Conservation (phyloP, 2,113 vertebrate species). For the Gallinago media region DNA sequence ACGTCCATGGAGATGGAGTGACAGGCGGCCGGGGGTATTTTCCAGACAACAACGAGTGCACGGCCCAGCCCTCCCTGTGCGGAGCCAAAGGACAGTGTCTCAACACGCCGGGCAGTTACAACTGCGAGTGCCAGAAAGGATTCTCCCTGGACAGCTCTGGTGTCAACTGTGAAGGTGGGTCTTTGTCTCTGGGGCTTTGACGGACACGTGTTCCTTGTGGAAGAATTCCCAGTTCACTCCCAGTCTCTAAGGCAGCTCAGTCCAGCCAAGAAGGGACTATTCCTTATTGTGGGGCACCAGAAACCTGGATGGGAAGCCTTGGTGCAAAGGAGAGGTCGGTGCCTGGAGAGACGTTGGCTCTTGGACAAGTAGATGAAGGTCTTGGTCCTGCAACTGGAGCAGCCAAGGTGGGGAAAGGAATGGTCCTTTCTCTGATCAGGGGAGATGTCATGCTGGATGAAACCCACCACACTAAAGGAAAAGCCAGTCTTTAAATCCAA, state of each 20-base stretch:
- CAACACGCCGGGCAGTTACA: conserved; percentile 91
- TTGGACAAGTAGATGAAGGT: neutral
- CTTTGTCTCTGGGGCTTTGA: neutral
- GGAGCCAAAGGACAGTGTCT: conserved; percentile 85
- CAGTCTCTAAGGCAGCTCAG: neutral
- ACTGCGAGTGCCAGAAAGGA: conserved; percentile 91
- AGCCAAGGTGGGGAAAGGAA: neutral
- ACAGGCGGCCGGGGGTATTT: neutral
- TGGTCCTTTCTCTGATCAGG: neutral
- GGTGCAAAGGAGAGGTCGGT: neutral
- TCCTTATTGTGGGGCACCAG: neutral
- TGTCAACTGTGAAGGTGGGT: conserved; percentile 88
- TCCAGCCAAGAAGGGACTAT: neutral
- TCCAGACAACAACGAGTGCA: conserved; percentile 91
- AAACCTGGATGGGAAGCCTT: fast-evolving
- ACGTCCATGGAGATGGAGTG: fast-evolving
- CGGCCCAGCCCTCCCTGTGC: conserved; percentile 79
- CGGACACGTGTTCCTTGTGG: fast-evolving
- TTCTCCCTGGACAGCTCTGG: conserved; percentile 87
- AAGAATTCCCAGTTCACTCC: neutral
- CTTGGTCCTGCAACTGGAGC: neutral
- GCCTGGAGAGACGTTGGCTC: neutral
- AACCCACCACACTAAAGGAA: neutral
- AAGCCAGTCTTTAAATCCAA: neutral
- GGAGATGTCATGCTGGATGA: neutral